Evolutionary conservation across 2,888 invertebrate genomes (phyloP).

Genomic region (Chymomyza procnemis): DNA sequence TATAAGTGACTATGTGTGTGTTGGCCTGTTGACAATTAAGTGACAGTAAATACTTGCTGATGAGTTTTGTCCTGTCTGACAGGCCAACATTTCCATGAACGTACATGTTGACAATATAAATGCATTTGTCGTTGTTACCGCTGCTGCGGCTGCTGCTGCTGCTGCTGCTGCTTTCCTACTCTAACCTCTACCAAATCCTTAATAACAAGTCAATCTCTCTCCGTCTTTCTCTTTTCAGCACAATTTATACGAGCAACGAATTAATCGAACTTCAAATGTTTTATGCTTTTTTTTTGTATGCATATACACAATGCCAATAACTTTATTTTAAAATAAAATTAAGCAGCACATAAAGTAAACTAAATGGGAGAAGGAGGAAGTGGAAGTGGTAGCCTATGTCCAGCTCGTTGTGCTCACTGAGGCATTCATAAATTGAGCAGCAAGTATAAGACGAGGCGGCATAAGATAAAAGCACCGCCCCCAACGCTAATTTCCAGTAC

Average conservation of each 20-base stretch:
- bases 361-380: background rate
- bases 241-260: slow-evolving; percentile 60
- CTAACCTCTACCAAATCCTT: background rate
- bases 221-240: slow-evolving; percentile 37
- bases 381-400: too few relatives aligned
- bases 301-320: slow-evolving; percentile 38
- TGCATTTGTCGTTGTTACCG: slow-evolving; percentile 1
- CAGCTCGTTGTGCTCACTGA: background rate
- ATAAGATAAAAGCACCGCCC: background rate
- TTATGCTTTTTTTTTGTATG: slow-evolving; percentile 5
- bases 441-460: background rate
- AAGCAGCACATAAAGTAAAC: background rate
- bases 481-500: slow-evolving; percentile 1
- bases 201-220: background rate
- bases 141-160: background rate
- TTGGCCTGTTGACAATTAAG: slow-evolving; percentile 58
- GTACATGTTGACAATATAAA: slow-evolving; percentile 19
- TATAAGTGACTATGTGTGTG: slow-evolving; percentile 4
- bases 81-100: slow-evolving; percentile 19
- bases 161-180: slow-evolving; percentile 4
- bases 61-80: slow-evolving; percentile 29
- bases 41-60: slow-evolving; percentile 65
- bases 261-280: slow-evolving; percentile 58
- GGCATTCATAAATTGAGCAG: background rate
- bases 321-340: slow-evolving; percentile 53